Conservation (phyloP, 2,113 vertebrate species). For the Sphyrna mokarran region DNA sequence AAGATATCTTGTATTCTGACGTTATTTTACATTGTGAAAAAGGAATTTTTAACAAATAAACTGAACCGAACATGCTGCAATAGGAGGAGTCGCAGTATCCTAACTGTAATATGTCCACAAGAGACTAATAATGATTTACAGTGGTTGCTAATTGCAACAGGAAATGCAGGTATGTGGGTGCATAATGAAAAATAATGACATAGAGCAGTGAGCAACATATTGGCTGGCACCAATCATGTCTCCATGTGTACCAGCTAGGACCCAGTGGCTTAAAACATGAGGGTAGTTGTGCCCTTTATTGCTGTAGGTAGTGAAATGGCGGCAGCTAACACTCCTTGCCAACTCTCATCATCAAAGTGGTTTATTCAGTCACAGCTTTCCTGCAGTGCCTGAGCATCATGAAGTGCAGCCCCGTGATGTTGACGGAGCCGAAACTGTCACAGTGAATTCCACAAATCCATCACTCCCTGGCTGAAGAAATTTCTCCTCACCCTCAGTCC, state of each 20-base stretch:
- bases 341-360: neutral
- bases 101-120: neutral
- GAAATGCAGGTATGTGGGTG: neutral
- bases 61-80: neutral
- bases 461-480: too few species aligned
- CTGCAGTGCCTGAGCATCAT: neutral
- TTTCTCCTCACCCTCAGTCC: too few species aligned
- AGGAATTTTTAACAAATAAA: neutral
- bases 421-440: neutral
- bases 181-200: neutral
- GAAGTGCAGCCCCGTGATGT: neutral
- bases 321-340: neutral
- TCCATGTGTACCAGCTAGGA: neutral
- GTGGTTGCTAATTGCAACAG: neutral
- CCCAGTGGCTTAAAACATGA: neutral
- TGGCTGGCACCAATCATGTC: neutral
- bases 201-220: neutral
- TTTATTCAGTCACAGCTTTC: neutral
- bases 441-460: too few species aligned
- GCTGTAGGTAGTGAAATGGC: neutral
- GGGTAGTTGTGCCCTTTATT: neutral
- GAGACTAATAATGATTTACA: neutral
- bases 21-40: neutral
- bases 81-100: neutral
- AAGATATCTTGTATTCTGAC: neutral